Evolutionary conservation across 2,797 vertebrate genomes (phyloP).

Genomic region (Crenuchus spilurus): DNA sequence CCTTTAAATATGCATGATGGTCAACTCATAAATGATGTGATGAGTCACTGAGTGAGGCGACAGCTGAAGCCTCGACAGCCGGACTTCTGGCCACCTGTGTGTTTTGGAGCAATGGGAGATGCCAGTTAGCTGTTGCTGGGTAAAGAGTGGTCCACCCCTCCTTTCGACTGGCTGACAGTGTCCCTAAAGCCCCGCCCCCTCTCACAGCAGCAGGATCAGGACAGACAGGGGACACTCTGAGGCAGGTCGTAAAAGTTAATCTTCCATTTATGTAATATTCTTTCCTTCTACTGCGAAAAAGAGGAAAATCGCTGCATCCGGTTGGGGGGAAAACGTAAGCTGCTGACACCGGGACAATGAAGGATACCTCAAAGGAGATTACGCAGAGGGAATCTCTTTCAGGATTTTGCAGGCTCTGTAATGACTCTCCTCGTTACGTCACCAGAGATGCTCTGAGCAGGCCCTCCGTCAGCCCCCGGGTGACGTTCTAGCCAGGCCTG

Average conservation of each 20-base stretch:
- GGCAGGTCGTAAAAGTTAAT: slow-evolving; percentile 49
- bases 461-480: slow-evolving; percentile 10
- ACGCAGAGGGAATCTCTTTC: slow-evolving; percentile 7
- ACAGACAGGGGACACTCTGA: slow-evolving; percentile 48
- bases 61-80: slow-evolving; percentile 48
- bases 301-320: not conserved
- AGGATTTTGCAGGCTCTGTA: slow-evolving; percentile 8
- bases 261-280: slow-evolving; percentile 43
- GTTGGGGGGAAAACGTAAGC: slow-evolving; percentile 13
- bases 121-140: slow-evolving; percentile 73
- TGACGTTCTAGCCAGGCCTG: slow-evolving; percentile 10
- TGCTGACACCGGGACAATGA: slow-evolving; percentile 12
- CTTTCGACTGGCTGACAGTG: slow-evolving; percentile 63
- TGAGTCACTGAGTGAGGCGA: slow-evolving; percentile 47
- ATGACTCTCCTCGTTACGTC: slow-evolving; percentile 24
- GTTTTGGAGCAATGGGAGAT: slow-evolving; percentile 57
- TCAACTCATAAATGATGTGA: slow-evolving; percentile 35
- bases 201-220: slow-evolving; percentile 57
- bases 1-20: slow-evolving; percentile 26
- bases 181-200: slow-evolving; percentile 54
- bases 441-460: slow-evolving; percentile 11
- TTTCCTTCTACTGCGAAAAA: not conserved
- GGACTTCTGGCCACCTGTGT: slow-evolving; percentile 63
- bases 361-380: not conserved
- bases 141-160: slow-evolving; percentile 74